phyloP scores from a whole-genome alignment of 1,140 invertebrate genomes.

The Tribolium castaneum region DNA sequence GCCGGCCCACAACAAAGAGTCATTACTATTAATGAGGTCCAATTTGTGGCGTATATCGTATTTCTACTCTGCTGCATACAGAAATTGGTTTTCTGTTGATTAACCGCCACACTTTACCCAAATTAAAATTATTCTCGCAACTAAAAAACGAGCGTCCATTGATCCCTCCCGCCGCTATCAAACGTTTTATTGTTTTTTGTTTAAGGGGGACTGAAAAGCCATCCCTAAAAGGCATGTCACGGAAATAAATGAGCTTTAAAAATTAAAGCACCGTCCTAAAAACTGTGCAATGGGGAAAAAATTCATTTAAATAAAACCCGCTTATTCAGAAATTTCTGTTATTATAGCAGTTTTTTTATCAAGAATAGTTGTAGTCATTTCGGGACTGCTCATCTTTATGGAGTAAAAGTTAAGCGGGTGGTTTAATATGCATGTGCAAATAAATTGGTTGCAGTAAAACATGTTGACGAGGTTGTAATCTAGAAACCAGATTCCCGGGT shows the following conservation, averaged over 20 bases:
- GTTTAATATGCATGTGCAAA: conserved; percentile 39
- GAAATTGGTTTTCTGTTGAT: conserved; percentile 45
- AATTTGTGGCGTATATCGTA: conserved; percentile 24
- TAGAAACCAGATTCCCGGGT: conserved; percentile 43
- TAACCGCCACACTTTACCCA: conserved; percentile 28
- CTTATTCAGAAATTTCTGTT: background rate
- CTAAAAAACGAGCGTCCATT: conserved; percentile 25
- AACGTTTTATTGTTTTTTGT: conserved; percentile 30
- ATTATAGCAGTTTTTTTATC: background rate
- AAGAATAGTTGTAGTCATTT: background rate
- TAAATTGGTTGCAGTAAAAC: conserved; percentile 37
- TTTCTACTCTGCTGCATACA: conserved; percentile 29
- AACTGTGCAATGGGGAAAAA: background rate
- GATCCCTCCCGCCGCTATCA: conserved; percentile 3
- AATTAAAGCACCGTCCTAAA: background rate
- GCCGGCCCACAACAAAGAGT: conserved; percentile 21
- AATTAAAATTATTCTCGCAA: conserved; percentile 22
- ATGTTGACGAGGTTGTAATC: conserved; percentile 44
- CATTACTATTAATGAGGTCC: conserved; percentile 34
- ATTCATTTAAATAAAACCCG: background rate
- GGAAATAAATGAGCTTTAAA: conserved; percentile 34
- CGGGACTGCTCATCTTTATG: conserved; percentile 10
- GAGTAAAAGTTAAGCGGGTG: conserved; percentile 15
- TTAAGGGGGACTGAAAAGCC: background rate
- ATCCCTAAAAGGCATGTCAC: conserved; percentile 17